Conservation (phyloP, 2,113 vertebrate genomes). For the Percopsis transmontana region DNA sequence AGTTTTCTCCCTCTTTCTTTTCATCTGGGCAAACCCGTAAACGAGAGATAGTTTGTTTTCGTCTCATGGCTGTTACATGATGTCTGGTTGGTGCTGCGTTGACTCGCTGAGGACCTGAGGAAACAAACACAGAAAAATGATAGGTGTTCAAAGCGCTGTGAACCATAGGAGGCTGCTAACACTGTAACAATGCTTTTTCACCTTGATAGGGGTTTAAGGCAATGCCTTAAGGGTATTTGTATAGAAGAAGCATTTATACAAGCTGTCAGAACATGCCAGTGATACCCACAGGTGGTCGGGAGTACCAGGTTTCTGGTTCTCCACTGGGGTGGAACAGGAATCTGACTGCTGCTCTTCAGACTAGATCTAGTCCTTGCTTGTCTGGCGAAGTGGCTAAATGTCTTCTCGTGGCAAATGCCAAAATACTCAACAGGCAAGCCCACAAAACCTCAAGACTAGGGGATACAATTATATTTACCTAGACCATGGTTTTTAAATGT, state of each 20-base stretch:
- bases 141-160: background rate
- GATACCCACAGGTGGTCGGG: background rate
- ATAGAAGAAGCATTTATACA: background rate
- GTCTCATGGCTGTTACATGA: constrained; percentile 51
- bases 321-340: background rate
- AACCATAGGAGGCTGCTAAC: background rate
- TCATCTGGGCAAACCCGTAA: background rate
- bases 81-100: constrained; percentile 69
- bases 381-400: too few species aligned
- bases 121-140: background rate
- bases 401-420: too few species aligned
- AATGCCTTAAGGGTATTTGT: background rate
- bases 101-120: constrained; percentile 74
- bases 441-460: too few species aligned
- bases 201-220: too few species aligned
- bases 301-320: background rate
- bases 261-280: constrained; percentile 7
- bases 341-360: background rate
- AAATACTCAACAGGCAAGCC: too few species aligned
- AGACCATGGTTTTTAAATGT: too few species aligned
- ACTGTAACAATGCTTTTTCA: too few species aligned
- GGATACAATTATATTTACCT: too few species aligned
- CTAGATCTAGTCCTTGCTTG: too few species aligned
- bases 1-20: background rate
- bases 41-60: background rate